phyloP scores from a whole-genome alignment of 2,113 vertebrate genomes.

The Cynoglossus semilaevis region DNA sequence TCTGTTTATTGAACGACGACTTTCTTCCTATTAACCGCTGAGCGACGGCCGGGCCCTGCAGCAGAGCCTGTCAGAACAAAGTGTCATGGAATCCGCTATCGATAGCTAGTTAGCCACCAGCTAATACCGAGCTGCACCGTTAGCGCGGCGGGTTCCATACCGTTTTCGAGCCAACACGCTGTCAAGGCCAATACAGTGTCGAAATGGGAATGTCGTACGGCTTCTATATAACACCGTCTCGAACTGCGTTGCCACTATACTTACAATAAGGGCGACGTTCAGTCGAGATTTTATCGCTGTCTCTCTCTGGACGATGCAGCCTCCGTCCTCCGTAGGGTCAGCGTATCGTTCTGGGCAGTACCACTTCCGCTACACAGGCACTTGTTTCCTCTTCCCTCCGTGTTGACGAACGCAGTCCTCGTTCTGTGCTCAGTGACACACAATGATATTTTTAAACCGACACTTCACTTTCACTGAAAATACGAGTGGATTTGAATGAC shows the following conservation, averaged over 20 bases:
- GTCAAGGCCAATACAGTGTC: constrained; percentile 8
- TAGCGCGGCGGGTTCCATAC: constrained; percentile 49
- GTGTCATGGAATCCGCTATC: constrained; percentile 68
- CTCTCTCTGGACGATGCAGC: constrained; percentile 67
- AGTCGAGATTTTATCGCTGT: constrained; percentile 60
- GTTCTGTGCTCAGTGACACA: constrained; percentile 4
- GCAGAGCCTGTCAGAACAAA: constrained; percentile 68
- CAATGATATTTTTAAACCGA: no score
- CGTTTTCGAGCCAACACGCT: constrained; percentile 22
- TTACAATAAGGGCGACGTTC: constrained; percentile 73
- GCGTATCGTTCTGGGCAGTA: constrained; percentile 78
- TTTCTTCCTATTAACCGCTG: constrained; percentile 25
- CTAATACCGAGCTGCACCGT: constrained; percentile 29
- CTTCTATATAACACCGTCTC: not conserved
- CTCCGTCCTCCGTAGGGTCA: constrained; percentile 76
- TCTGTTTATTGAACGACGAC: no score
- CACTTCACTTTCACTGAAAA: no score
- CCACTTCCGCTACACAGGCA: constrained; percentile 78
- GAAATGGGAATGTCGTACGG: not conserved
- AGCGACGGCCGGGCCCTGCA: constrained; percentile 47
- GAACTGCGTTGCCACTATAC: constrained; percentile 31
- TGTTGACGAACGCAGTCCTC: constrained; percentile 55
- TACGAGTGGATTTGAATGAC: no score
- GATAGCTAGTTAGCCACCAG: constrained; percentile 47
- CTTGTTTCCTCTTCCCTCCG: constrained; percentile 74